Conservation (phyloP, 2,113 vertebrate genomes). For the Heliornis fulica region DNA sequence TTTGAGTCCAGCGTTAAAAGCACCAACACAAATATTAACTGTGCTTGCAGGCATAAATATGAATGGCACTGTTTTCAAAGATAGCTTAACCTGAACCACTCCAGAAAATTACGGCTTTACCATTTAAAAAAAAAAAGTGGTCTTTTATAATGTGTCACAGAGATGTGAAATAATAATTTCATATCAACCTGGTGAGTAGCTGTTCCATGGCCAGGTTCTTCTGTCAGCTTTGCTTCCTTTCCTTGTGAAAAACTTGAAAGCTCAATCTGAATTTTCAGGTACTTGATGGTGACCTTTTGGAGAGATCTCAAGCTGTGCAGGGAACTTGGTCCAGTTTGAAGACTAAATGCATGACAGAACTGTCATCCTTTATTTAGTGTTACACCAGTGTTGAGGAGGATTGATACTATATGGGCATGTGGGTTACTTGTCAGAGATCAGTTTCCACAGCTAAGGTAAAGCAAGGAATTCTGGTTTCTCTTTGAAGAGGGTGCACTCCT, state of each 20-base stretch:
- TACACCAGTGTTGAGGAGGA: background rate
- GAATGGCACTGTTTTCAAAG: slow-evolving; percentile 9
- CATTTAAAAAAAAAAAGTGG: too few relatives aligned
- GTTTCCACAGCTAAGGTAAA: background rate
- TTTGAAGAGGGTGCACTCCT: background rate
- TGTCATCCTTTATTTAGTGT: background rate
- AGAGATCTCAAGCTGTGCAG: background rate
- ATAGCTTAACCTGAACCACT: background rate
- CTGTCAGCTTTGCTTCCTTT: background rate
- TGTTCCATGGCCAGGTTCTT: background rate
- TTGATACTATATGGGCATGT: background rate
- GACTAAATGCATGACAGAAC: background rate
- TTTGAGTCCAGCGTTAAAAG: background rate
- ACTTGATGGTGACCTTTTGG: background rate
- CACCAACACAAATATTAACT: background rate
- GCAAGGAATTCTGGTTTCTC: background rate
- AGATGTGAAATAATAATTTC: background rate
- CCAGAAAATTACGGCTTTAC: background rate
- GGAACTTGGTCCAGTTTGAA: background rate
- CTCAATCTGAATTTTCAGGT: background rate
- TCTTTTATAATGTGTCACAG: background rate
- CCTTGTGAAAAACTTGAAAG: background rate
- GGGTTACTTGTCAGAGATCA: background rate
- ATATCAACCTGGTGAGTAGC: background rate
- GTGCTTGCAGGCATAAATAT: background rate